phyloP scores from a whole-genome alignment of 2,113 vertebrate species.

The Saguinus imperator region DNA sequence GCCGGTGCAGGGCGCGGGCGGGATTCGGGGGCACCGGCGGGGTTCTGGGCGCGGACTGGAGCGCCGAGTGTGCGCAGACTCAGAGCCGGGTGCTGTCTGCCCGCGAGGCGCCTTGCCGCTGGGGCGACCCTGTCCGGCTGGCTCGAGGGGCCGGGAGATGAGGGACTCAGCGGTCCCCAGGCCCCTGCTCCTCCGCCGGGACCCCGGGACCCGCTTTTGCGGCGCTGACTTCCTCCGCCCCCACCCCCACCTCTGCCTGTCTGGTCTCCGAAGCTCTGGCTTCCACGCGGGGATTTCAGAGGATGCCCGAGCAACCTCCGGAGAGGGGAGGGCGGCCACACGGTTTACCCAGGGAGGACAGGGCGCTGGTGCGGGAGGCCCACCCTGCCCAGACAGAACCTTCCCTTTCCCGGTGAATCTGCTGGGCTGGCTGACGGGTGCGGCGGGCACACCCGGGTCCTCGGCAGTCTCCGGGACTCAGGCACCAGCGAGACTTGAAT shows the following conservation, averaged over 20 bases:
- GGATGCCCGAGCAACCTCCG: neutral
- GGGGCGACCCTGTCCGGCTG: neutral
- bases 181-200: neutral
- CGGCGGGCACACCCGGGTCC: no score
- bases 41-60: neutral
- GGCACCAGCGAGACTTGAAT: no score
- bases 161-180: accelerated
- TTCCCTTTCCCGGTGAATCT: neutral
- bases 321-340: accelerated
- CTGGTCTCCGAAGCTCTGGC: neutral
- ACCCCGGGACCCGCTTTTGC: neutral
- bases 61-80: neutral
- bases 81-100: no score
- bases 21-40: neutral
- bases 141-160: neutral
- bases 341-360: neutral
- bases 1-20: neutral
- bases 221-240: neutral
- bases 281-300: neutral
- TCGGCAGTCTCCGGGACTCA: neutral
- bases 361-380: neutral
- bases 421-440: neutral
- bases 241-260: accelerated
- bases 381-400: no score
- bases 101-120: neutral